Evolutionary conservation across 2,113 vertebrate genomes (phyloP), one percentile per base, ranked within the genome.

Genomic region (Maccullochella peelii): DNA sequence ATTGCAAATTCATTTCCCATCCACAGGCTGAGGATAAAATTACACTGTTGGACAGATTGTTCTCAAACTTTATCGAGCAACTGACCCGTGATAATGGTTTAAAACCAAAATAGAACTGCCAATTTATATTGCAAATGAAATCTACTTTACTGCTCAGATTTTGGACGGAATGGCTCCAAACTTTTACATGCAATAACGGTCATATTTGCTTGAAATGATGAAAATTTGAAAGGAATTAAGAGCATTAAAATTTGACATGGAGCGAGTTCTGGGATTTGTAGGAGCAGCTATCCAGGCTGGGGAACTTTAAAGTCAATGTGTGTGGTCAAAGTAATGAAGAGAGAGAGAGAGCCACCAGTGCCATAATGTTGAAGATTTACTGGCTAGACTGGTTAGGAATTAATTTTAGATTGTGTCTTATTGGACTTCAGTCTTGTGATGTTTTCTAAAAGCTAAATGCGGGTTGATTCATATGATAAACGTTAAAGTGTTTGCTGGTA

Each of bases 271-370:
- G 65, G 62, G 67, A 81, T 82, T 75, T 49, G 57, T 72, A 42
- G 23, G 58, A 68, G 52, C 38, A 72, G 83, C 52, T 73, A 10
- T 57, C 27, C 85, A 71, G 65, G n/a, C 49, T 77, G 66, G 33
- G 58, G 47, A 75, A 70, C 52, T 69, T 77, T 71, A 70, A 84
- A 87, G 67, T 77, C 68, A 82, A 55, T 77, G 84, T 88, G 86
- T 87, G 88, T 86, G 87, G 91, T 79, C 89, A 77, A 62, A 77
- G 80, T 70, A 77, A 81, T 83, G 77, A 79, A 84, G 72, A 78
- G 68, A 38, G 38, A 38, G 33, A 62, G 59, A 77, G 76, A 33
- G 57, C 11, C 40, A 67, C 69, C 47, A 54, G 7, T 42, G 40
- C 36, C 7, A 59, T 44, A 66, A 89, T 82, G 49, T 44, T 58